Percentiles rank a stretch among this genome's conserved stretches.
Conservation (phyloP, 92 coral and sea anemone genomes). For the Bergia puertoricense region DNA sequence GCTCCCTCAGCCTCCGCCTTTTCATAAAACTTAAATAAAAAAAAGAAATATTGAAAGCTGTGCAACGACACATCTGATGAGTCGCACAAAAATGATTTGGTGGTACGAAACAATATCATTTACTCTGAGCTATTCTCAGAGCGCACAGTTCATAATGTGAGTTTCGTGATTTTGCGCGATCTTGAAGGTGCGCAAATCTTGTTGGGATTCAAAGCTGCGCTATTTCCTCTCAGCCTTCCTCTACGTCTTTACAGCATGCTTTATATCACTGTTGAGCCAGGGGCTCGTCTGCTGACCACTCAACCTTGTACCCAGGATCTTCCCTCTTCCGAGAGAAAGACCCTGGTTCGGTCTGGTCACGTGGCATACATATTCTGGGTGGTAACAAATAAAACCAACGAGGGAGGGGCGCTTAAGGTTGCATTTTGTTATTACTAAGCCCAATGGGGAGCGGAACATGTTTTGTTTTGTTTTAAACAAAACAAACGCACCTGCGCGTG, state of each 20-base stretch:
- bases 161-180: background rate
- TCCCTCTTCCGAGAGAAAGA: too few species aligned
- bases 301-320: too few species aligned
- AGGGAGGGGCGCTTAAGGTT: too few species aligned
- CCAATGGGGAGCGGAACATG: too few species aligned
- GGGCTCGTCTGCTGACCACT: background rate
- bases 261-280: constrained; percentile 2
- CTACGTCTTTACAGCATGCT: background rate
- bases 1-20: too few species aligned
- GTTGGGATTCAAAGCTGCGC: background rate
- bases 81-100: background rate
- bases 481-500: too few species aligned
- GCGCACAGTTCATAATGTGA: background rate
- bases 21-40: too few species aligned
- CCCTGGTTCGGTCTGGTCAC: too few species aligned
- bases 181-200: background rate
- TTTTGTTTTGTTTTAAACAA: too few species aligned
- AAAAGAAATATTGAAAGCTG: background rate
- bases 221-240: background rate
- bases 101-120: background rate
- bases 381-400: too few species aligned
- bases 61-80: background rate
- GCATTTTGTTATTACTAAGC: too few species aligned
- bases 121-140: background rate
- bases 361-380: too few species aligned